These are phyloP conservation scores for Aulostomus chinensis DNA, from an alignment of 2,797 vertebrate genomes.

Conservation along the genomic window DNA sequence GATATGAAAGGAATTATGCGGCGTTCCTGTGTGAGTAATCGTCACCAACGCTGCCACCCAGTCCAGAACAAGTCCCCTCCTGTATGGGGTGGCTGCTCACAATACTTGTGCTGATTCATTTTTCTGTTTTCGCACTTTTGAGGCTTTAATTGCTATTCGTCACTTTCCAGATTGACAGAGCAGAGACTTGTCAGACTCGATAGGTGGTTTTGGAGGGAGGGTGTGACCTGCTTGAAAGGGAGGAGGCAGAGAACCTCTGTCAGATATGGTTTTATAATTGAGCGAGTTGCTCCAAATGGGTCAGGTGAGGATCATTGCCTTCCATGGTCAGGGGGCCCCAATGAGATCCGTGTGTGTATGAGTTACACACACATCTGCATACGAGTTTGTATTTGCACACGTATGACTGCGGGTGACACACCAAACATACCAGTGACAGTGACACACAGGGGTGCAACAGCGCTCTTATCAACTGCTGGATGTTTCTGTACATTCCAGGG, in stretches of 20 bases:
- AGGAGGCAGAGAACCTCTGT: neutral
- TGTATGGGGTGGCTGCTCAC: no score
- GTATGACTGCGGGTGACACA: neutral
- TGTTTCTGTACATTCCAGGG: slow-evolving; percentile 29
- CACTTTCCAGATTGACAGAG: neutral
- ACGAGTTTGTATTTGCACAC: neutral
- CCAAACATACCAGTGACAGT: slow-evolving; percentile 36
- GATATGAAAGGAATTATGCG: no score
- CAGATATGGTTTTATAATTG: neutral
- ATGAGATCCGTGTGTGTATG: neutral
- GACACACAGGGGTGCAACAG: neutral
- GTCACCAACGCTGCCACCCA: no score
- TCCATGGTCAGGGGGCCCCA: neutral
- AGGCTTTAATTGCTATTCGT: slow-evolving; percentile 11
- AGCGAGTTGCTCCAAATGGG: slow-evolving; percentile 9
- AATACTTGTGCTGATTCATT: neutral
- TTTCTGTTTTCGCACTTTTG: neutral
- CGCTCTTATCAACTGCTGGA: slow-evolving; percentile 13
- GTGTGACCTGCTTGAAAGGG: slow-evolving; percentile 47
- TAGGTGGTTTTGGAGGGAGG: slow-evolving; percentile 32
- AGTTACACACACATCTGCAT: neutral
- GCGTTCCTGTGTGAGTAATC: no score
- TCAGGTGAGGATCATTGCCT: neutral
- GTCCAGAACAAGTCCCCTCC: no score
- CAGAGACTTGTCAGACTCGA: slow-evolving; percentile 57